These are phyloP conservation scores for Ametastegia equiseti DNA, from an alignment of 2,888 invertebrate species.

Conservation along the genomic window DNA sequence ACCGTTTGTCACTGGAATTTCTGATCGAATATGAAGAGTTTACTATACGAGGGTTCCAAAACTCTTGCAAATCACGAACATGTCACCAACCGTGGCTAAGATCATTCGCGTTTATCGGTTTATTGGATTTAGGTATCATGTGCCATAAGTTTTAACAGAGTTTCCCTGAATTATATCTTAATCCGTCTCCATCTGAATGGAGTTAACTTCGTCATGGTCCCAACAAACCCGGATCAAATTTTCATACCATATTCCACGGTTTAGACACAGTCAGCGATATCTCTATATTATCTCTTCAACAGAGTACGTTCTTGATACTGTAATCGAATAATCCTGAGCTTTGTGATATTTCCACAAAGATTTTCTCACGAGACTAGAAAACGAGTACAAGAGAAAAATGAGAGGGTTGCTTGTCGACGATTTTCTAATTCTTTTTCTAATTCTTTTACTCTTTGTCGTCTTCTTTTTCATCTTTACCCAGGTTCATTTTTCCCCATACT, in stretches of 20 bases:
- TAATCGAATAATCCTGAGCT: not conserved
- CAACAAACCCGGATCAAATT: conserved; percentile 20
- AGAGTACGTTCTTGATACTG: not conserved
- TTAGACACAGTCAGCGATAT: conserved; percentile 20
- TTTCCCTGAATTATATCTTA: conserved; percentile 8
- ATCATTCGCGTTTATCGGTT: not conserved
- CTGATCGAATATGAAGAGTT: not conserved
- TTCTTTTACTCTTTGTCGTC: not conserved
- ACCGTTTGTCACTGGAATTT: not conserved
- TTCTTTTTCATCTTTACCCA: not conserved
- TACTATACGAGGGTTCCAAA: too few species aligned
- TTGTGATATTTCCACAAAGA: not conserved
- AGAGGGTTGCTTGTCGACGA: too few species aligned
- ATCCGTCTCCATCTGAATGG: conserved; percentile 20
- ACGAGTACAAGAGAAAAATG: too few species aligned
- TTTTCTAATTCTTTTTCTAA: not conserved
- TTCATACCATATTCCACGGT: not conserved
- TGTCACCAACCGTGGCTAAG: too few species aligned
- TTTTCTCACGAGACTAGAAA: not conserved
- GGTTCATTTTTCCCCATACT: not conserved
- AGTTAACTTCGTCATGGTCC: not conserved
- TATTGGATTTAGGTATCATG: conserved; percentile 14
- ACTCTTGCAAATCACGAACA: conserved; percentile 1
- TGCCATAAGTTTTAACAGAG: not conserved
- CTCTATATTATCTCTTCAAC: not conserved